Percentiles rank a stretch among this genome's conserved stretches.
These are phyloP conservation scores for Oncorhynchus gorbuscha DNA, from an alignment of 2,113 vertebrate species.

Conservation along the genomic window DNA sequence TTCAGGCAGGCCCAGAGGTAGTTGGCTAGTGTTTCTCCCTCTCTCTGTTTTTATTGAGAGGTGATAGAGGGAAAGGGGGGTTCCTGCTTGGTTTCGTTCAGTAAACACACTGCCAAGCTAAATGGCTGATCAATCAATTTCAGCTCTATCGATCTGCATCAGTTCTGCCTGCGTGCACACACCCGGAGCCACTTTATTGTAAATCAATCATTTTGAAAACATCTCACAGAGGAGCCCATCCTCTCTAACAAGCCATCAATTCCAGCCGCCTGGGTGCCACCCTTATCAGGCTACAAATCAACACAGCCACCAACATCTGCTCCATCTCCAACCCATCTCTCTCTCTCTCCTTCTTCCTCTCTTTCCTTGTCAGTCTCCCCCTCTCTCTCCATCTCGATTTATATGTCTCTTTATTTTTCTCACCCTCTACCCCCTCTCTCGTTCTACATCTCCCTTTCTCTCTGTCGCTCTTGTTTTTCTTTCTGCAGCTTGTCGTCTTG, in stretches of 20 bases:
- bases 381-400: constrained; percentile 14
- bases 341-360: background rate
- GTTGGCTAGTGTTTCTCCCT: background rate
- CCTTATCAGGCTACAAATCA: constrained; percentile 84
- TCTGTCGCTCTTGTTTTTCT: background rate
- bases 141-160: constrained; percentile 94
- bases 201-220: constrained; percentile 99
- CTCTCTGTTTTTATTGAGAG: too few relatives aligned
- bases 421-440: background rate
- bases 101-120: constrained; percentile 85
- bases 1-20: constrained; percentile 55
- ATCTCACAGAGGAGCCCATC: constrained; percentile 91
- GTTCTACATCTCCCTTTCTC: background rate
- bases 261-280: constrained; percentile 81
- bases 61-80: constrained; percentile 24
- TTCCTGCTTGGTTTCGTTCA: constrained; percentile 73
- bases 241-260: constrained; percentile 94
- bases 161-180: constrained; percentile 94
- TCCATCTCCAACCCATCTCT: constrained; percentile 50
- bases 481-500: constrained; percentile 43
- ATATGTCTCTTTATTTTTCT: too few relatives aligned
- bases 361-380: constrained; percentile 17
- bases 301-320: constrained; percentile 74
- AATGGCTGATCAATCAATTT: constrained; percentile 98
- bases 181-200: constrained; percentile 97